These are phyloP conservation scores for Petrolisthes cinctipes DNA, from an alignment of 2,888 invertebrate species.

Conservation along the genomic window DNA sequence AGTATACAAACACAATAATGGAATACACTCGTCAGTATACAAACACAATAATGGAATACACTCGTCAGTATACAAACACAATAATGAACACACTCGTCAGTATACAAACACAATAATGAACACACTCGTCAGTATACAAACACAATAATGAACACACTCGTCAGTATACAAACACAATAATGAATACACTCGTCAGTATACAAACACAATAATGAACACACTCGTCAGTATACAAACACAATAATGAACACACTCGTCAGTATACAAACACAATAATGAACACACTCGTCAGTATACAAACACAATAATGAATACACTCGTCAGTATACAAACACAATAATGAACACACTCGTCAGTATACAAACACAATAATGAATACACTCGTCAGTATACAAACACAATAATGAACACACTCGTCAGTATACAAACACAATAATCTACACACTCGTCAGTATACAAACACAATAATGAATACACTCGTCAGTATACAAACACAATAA, in stretches of 20 bases:
- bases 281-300: neutral
- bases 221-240: neutral
- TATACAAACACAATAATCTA: neutral
- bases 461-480: neutral
- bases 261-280: neutral
- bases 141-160: neutral
- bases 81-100: neutral
- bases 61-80: neutral
- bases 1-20: neutral
- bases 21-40: neutral
- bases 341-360: neutral
- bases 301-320: neutral
- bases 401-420: neutral
- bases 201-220: neutral
- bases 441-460: neutral
- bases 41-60: neutral
- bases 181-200: neutral
- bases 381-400: neutral
- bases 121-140: neutral
- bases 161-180: neutral
- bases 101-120: neutral
- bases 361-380: neutral
- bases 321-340: neutral
- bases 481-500: too few relatives aligned
- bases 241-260: neutral